These are phyloP conservation scores for Agrochola circellaris DNA, from an alignment of 2,888 invertebrate genomes.

Conservation along the genomic window DNA sequence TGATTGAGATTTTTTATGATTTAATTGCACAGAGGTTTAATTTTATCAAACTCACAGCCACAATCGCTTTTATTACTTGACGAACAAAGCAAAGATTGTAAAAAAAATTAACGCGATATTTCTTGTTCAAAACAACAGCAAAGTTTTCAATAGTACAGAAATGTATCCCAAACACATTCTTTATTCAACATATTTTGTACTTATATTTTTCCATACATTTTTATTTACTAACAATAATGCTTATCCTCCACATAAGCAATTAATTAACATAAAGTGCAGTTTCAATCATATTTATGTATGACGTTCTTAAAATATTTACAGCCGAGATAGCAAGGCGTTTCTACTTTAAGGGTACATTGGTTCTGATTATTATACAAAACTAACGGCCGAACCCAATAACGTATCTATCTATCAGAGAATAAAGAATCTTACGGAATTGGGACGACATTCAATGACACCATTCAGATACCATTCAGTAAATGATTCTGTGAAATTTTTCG, in stretches of 20 bases:
- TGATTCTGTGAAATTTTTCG: too few relatives aligned
- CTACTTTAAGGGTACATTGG: background rate
- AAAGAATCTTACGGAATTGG: too few relatives aligned
- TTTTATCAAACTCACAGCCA: slow-evolving; percentile 50
- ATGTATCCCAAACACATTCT: slow-evolving; percentile 48
- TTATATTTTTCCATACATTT: slow-evolving; percentile 37
- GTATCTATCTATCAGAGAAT: too few relatives aligned
- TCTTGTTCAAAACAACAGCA: background rate
- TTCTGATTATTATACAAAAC: background rate
- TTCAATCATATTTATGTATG: background rate
- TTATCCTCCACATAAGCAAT: background rate
- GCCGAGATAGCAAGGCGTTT: slow-evolving; percentile 9
- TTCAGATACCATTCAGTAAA: too few relatives aligned
- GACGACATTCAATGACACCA: too few relatives aligned
- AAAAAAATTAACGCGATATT: background rate
- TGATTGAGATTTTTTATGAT: background rate
- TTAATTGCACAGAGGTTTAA: slow-evolving; percentile 2
- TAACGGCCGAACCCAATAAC: too few relatives aligned
- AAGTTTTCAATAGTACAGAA: background rate
- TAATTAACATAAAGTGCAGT: slow-evolving; percentile 26
- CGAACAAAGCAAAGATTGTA: background rate
- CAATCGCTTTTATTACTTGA: slow-evolving; percentile 6
- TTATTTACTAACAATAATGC: slow-evolving; percentile 22
- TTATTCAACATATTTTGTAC: slow-evolving; percentile 49
- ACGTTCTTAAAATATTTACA: slow-evolving; percentile 4